Conservation (phyloP, 2,113 vertebrate species). For the Donacobius atricapilla region DNA sequence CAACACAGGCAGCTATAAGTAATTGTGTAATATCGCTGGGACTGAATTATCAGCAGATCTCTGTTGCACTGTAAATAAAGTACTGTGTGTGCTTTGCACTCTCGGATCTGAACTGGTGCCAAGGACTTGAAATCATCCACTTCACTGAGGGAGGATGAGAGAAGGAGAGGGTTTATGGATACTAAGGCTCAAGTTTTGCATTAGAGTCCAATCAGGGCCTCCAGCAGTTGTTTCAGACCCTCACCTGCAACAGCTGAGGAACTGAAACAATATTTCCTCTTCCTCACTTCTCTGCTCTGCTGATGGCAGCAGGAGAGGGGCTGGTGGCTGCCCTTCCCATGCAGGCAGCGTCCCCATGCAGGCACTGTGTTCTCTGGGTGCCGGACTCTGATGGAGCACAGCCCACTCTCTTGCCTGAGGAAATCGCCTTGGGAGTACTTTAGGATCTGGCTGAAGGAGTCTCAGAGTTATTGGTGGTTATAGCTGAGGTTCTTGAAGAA, state of each 20-base stretch:
- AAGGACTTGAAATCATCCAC: not conserved
- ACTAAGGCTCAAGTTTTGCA: not conserved
- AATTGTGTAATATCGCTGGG: not conserved
- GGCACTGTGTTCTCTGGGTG: accelerated
- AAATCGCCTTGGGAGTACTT: not conserved
- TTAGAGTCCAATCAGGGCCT: not conserved
- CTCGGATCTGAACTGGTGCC: not conserved
- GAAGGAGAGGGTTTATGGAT: not conserved
- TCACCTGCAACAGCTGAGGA: not conserved
- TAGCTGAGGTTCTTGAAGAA: not conserved
- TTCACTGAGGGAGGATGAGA: not conserved
- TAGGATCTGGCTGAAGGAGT: not conserved
- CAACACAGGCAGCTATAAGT: not conserved
- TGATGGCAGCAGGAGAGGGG: not conserved
- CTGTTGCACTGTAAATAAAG: not conserved
- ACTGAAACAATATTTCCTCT: not conserved
- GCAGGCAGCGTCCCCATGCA: not conserved
- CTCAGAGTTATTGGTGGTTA: not conserved
- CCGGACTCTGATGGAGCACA: not conserved
- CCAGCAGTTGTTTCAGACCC: not conserved
- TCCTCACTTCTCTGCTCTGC: not conserved
- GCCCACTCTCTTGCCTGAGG: not conserved
- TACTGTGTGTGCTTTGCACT: not conserved
- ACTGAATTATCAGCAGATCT: not conserved
- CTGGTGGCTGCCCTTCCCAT: accelerated